Base-by-base conservation (phyloP, 2,797 vertebrate genomes). In the Steatocranus sp. region DNA sequence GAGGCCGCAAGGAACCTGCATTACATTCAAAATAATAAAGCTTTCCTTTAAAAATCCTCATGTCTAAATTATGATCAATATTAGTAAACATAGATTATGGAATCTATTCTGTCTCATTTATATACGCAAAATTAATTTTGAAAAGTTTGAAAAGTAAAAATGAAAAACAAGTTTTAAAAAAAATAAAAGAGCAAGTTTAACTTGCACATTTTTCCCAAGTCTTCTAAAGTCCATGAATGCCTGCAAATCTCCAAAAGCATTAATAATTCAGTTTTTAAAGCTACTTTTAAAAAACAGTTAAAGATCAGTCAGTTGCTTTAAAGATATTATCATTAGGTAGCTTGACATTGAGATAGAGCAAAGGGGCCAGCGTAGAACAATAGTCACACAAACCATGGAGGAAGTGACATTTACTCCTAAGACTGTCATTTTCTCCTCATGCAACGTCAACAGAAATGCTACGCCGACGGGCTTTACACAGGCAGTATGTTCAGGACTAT, bases 401-500 rank as follows among this genome's bases (percentile, higher is more conserved):
- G 25, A 30, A 76, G 76, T 68, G 75, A 58, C 50, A 27, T 10
- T 78, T 63, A 20, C 10, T 25, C 12, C 27, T 10, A 56, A 73
- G 30, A 70, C 27, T 43, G 73, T 30, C 87, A 66, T 80, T 25
- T 68, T 51, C 78, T 14, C 49, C 17, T 68, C 27, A 1, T 68
- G 48, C 27, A 82, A 9, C 48, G 20, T 51, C 34, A 53, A 73
- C 66, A 58, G 46, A 61, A 56, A 76, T 80, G 46, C 34, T 50
- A 48, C 27, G 73, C 15, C 41, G 14, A 81, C 8, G 4, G 17
- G 3, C 30, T 86, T 80, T 70, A 23, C 15, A 14, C 76, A 63
- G 46, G 68, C 36, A 56, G 74, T 38, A 25, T 75, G 79, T 80
- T 90, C 56, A 85, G 75, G 58, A 80, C 56, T 76, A 58, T 84